Evolutionary conservation across 2,797 vertebrate genomes (phyloP), one percentile per base, ranked within the genome.

Genomic region (Paguma larvata): DNA sequence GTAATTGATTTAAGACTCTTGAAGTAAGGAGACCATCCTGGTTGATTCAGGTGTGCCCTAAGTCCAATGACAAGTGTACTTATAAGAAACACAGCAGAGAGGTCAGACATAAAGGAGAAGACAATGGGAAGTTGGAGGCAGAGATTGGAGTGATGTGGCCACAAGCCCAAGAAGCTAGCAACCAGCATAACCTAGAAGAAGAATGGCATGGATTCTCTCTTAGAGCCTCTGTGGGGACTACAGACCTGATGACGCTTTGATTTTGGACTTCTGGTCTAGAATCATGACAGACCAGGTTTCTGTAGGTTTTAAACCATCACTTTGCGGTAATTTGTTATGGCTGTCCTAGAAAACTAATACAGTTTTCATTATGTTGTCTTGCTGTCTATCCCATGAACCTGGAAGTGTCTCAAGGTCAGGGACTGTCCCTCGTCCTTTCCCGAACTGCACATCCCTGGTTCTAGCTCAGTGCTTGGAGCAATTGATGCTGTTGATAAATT

Each of bases 211-310:
- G 5, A 51, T 53, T 59, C n/a, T 91, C 13, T 18, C 21, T 10
- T 48, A 67, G 21, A 14, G 4, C 16, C 16, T 73, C 41, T 65
- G 4, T 3, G 85, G 21, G 27, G 32, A 75, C 67, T 85, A 2
- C 1, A 16, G 63, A 5, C 62, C n/a, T 48, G 7, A 9, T 67
- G 65, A 85, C 1, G 62, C n/a, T 25, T 70, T n/a, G 44, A 65
- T 68, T 94, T 41, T 65, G n/a, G 25, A 80, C 48, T 89, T 78
- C 85, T 89, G 46, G 53, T 96, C 53, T 25, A 72, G 38, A 90
- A 83, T 30, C 12, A 6, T 32, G 59, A 94, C 15, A 84, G 6
- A 75, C 80, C 23, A 21, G 12, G 72, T 82, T 48, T 89, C 14
- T 70, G 0, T 70, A 30, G 84, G 34, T 85, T 89, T 78, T 46